A percentile compares a stretch with the other conserved stretches of the same genome.
These are phyloP conservation scores for Coreoperca whiteheadi DNA, from an alignment of 2,113 vertebrate species.

Conservation along the genomic window DNA sequence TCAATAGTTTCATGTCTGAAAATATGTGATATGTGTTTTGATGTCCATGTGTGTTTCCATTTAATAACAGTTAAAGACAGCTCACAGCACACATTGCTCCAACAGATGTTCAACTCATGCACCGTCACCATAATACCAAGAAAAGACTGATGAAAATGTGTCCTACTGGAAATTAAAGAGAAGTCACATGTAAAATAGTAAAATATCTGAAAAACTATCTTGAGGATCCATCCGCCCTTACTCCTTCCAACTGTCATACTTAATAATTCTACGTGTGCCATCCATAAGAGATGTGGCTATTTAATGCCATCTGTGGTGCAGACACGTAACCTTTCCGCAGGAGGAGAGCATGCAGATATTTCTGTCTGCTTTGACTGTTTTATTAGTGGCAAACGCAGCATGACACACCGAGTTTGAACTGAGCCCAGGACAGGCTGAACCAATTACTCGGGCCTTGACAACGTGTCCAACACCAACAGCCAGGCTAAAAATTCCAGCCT, in stretches of 20 bases:
- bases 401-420: slow-evolving; percentile 60
- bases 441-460: slow-evolving; percentile 70
- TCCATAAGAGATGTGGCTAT: background rate
- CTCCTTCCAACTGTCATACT: background rate
- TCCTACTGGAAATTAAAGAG: background rate
- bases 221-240: background rate
- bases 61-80: background rate
- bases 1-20: slow-evolving; percentile 26
- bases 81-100: background rate
- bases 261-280: background rate
- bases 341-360: slow-evolving; percentile 44
- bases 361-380: slow-evolving; percentile 62
- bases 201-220: background rate
- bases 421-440: slow-evolving; percentile 74
- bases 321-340: slow-evolving; percentile 25
- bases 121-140: background rate
- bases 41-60: slow-evolving; percentile 14
- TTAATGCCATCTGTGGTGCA: background rate
- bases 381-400: slow-evolving; percentile 64
- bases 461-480: slow-evolving; percentile 71
- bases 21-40: background rate
- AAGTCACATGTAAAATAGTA: background rate
- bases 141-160: background rate
- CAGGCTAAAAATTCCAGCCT: slow-evolving; percentile 67
- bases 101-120: background rate